These are phyloP conservation scores for Hycleus phaleratus DNA, from an alignment of 1,140 invertebrate genomes.

Conservation along the genomic window DNA sequence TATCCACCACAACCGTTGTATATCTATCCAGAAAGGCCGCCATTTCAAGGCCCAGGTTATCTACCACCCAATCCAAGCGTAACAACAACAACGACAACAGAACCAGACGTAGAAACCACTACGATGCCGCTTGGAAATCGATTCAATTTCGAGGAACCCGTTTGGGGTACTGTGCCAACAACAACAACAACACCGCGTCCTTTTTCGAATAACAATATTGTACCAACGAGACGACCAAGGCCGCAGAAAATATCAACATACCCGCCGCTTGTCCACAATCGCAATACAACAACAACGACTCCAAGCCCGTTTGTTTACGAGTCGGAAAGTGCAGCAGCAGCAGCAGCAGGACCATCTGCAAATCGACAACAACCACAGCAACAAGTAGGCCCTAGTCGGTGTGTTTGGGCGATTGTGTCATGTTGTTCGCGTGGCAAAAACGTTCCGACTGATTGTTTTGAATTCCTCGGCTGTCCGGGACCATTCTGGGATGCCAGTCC, in stretches of 20 bases:
- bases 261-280: slow-evolving; percentile 29
- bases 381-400: slow-evolving; percentile 33
- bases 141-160: slow-evolving; percentile 23
- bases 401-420: slow-evolving; percentile 58
- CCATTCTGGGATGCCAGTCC: slow-evolving; percentile 55
- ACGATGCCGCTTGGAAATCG: slow-evolving; percentile 11
- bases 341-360: not conserved
- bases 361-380: not conserved
- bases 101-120: not conserved
- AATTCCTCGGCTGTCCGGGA: slow-evolving; percentile 53
- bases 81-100: not conserved
- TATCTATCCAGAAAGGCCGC: slow-evolving; percentile 23
- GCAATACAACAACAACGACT: not conserved
- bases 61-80: slow-evolving; percentile 9
- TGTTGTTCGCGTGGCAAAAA: slow-evolving; percentile 49
- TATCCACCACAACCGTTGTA: slow-evolving; percentile 32
- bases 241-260: slow-evolving; percentile 24
- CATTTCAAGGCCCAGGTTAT: slow-evolving; percentile 18
- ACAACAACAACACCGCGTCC: not conserved
- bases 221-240: slow-evolving; percentile 23
- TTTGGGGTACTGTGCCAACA: slow-evolving; percentile 24
- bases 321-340: not conserved
- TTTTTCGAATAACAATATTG: not conserved
- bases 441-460: slow-evolving; percentile 54
- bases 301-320: slow-evolving; percentile 4